These are phyloP conservation scores for Pelecanoides urinatrix DNA, from an alignment of 2,113 vertebrate genomes.

Conservation along the genomic window DNA sequence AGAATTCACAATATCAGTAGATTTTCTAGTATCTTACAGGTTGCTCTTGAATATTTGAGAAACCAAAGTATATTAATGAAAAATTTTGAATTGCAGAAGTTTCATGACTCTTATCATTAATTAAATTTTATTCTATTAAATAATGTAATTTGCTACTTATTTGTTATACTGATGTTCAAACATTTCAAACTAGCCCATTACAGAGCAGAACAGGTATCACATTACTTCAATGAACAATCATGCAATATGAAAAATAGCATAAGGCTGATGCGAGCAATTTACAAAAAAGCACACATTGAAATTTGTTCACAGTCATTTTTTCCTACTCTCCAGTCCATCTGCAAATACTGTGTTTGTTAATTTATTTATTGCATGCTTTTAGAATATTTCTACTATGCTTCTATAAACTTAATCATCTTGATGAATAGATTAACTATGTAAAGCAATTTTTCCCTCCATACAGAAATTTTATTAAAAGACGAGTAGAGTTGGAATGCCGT, in stretches of 20 bases:
- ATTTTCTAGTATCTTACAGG: background rate
- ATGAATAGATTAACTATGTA: background rate
- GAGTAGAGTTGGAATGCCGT: background rate
- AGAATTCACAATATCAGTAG: background rate
- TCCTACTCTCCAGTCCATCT: background rate
- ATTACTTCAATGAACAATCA: background rate
- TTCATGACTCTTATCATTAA: background rate
- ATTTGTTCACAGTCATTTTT: background rate
- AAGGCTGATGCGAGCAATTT: background rate
- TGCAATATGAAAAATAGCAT: background rate
- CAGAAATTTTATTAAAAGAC: background rate
- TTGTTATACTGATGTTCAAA: background rate
- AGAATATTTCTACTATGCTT: background rate
- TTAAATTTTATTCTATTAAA: background rate
- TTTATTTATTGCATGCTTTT: background rate
- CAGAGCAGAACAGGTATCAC: background rate
- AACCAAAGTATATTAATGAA: background rate
- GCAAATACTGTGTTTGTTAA: background rate
- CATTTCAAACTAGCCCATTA: background rate
- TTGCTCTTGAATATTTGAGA: background rate
- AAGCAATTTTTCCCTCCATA: background rate
- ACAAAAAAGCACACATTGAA: background rate
- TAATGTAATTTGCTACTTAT: background rate
- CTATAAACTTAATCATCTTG: background rate
- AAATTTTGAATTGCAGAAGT: background rate